Evolutionary conservation across 30 jellyfish, hydroid and myxozoan genomes (phyloP).

Genomic region (Chrysaora quinquecirrha): DNA sequence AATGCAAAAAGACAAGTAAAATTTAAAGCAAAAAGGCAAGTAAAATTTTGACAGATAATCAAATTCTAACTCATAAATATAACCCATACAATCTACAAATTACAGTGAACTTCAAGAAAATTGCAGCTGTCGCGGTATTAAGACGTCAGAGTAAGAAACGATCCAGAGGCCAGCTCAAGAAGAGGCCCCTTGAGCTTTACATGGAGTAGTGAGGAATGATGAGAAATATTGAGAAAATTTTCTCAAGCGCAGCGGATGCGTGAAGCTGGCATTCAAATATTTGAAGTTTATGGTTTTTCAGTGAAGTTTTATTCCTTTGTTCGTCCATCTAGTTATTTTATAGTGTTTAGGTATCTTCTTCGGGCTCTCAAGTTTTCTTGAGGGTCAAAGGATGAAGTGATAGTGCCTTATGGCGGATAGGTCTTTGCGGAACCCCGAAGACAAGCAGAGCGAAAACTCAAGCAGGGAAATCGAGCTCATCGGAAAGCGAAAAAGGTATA

Average conservation of each 20-base stretch:
- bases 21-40: no score
- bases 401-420: conserved; percentile 79
- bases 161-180: no score
- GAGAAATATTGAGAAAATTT: conserved; percentile 6
- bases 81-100: no score
- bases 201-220: background rate
- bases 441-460: conserved; percentile 51
- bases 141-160: no score
- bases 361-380: conserved; percentile 75
- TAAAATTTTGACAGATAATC: no score
- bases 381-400: conserved; percentile 78
- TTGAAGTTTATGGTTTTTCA: background rate
- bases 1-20: no score
- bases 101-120: no score
- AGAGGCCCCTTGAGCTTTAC: background rate
- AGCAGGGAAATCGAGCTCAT: conserved; percentile 38
- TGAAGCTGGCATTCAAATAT: background rate
- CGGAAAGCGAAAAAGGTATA: conserved; percentile 41
- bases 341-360: conserved; percentile 19
- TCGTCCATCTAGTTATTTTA: background rate
- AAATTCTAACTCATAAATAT: no score
- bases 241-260: background rate
- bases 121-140: no score
- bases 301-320: background rate
- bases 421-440: conserved; percentile 75